A percentile compares a stretch with the other conserved stretches of the same genome.
phyloP scores from a whole-genome alignment of 2,888 invertebrate genomes.

The Morinoia aosen region DNA sequence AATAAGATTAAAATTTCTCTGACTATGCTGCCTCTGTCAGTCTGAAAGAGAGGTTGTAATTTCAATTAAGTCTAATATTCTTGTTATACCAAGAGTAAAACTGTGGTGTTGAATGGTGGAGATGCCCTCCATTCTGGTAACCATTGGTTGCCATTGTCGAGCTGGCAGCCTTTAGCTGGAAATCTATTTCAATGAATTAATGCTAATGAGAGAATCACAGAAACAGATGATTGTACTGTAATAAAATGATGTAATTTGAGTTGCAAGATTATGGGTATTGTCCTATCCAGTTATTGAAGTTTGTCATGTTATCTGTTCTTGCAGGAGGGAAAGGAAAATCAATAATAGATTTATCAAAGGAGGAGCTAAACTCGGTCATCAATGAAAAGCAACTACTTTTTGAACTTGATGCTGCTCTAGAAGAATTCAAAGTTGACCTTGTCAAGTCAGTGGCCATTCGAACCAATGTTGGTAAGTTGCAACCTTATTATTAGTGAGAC shows the following conservation, averaged over 20 bases:
- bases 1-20: too few relatives aligned
- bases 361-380: slow-evolving; percentile 71
- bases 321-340: background rate
- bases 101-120: too few relatives aligned
- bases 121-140: too few relatives aligned
- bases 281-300: background rate
- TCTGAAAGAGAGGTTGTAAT: too few relatives aligned
- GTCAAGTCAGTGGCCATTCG: slow-evolving; percentile 71
- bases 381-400: slow-evolving; percentile 69
- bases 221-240: too few relatives aligned
- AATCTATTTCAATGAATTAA: background rate
- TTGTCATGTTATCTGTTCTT: background rate
- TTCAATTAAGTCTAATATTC: too few relatives aligned
- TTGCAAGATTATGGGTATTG: background rate
- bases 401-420: slow-evolving; percentile 69
- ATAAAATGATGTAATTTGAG: background rate
- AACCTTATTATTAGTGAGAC: background rate
- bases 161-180: too few relatives aligned
- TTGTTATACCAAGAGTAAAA: too few relatives aligned
- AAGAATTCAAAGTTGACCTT: slow-evolving; percentile 71
- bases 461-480: slow-evolving; percentile 69
- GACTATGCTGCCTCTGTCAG: too few relatives aligned
- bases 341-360: slow-evolving; percentile 69
- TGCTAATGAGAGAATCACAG: background rate
- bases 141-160: too few relatives aligned